phyloP scores from a whole-genome alignment of 2,113 vertebrate genomes.

The Nanorana parkeri region DNA sequence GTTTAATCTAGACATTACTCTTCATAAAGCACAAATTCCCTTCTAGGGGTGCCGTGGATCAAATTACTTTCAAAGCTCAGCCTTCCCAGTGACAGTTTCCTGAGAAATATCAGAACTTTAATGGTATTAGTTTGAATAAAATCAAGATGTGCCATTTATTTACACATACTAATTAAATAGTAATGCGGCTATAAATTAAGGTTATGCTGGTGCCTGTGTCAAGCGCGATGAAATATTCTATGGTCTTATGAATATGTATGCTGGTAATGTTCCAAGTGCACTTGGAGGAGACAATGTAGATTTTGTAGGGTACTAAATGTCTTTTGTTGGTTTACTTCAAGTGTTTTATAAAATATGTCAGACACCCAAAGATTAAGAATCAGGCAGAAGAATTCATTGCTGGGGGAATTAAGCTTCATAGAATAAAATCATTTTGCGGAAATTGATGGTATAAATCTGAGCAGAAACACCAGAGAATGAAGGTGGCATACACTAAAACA shows the following conservation, averaged over 20 bases:
- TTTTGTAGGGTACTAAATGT: constrained; percentile 35
- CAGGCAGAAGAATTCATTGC: constrained; percentile 46
- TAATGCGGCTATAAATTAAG: constrained; percentile 46
- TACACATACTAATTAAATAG: constrained; percentile 55
- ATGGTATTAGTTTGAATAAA: constrained; percentile 48
- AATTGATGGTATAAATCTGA: constrained; percentile 29
- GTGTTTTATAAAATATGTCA: constrained; percentile 52
- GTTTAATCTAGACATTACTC: constrained; percentile 8
- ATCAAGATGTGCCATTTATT: constrained; percentile 47
- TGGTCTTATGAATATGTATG: constrained; percentile 50
- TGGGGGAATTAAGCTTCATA: constrained; percentile 31
- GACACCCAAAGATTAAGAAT: constrained; percentile 36
- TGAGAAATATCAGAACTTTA: constrained; percentile 40
- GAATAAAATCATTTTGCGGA: constrained; percentile 19
- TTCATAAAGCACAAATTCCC: not conserved
- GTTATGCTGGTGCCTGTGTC: constrained; percentile 37
- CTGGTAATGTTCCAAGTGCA: constrained; percentile 47
- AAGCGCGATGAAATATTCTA: constrained; percentile 35
- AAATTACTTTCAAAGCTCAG: constrained; percentile 6
- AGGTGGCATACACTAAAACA: not conserved
- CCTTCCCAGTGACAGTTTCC: constrained; percentile 22
- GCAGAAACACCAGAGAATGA: not conserved
- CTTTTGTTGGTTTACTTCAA: constrained; percentile 52
- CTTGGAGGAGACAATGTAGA: constrained; percentile 33
- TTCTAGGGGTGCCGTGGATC: constrained; percentile 22